phyloP scores from a whole-genome alignment of 2,797 vertebrate species.

The Limnodromus scolopaceus region DNA sequence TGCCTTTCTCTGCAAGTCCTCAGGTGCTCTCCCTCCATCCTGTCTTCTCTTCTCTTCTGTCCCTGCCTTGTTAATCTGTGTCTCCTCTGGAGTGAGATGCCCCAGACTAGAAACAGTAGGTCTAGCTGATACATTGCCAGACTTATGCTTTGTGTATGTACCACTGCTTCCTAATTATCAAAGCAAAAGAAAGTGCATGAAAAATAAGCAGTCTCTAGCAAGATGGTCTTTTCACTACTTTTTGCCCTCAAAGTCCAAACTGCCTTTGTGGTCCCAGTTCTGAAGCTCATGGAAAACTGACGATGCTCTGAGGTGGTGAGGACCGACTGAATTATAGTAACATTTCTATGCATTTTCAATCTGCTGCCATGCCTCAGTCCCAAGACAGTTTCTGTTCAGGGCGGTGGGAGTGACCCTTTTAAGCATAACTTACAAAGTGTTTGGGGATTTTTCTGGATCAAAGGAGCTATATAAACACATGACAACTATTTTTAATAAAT shows the following conservation, averaged over 20 bases:
- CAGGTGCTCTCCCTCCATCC: neutral
- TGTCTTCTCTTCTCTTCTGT: neutral
- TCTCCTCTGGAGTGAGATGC: neutral
- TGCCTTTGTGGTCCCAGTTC: neutral
- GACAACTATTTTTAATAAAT: conserved; percentile 61
- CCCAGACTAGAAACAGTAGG: neutral
- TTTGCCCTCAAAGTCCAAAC: neutral
- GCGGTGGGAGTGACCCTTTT: neutral
- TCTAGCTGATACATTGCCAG: neutral
- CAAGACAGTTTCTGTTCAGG: neutral
- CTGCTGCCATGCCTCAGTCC: neutral
- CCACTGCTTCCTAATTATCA: neutral
- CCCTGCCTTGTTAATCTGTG: neutral
- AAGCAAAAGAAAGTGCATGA: neutral
- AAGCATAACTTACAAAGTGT: conserved; percentile 16
- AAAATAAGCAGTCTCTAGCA: neutral
- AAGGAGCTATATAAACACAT: conserved; percentile 38
- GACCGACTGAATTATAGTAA: accelerated
- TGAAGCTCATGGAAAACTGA: neutral
- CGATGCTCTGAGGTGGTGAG: neutral
- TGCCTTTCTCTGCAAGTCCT: neutral
- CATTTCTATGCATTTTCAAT: neutral
- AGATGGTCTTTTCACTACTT: neutral
- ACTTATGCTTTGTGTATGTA: neutral
- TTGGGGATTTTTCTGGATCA: conserved; percentile 32